Evolutionary conservation across 1,140 invertebrate genomes (phyloP), one percentile per base, ranked within the genome.

Genomic region (Calephelis nemesis): DNA sequence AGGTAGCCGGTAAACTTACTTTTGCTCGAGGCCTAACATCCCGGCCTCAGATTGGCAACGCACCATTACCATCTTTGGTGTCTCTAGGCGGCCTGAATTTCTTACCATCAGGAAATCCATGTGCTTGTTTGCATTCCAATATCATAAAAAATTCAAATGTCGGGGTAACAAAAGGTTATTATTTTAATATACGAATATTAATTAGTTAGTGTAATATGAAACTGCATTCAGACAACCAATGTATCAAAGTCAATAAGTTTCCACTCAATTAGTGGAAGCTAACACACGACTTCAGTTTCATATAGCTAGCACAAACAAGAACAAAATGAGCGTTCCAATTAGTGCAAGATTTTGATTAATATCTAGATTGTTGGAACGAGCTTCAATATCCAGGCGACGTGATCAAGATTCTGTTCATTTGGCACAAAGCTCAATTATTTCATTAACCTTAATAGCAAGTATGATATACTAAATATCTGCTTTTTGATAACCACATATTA

Each of bases 241-340:
- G 10, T 54, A 54, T 54, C 52, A 54, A 54, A 30, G 52, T 54
- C 19, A 13, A 13, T 54, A 54, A 12, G 54, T 58, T 58, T 19
- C 54, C 30, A 39, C 30, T 58, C 54, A 58, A 58, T 58, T 58
- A 58, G 54, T 39, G 12, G 10, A 12, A 12, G 54, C 7, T 39
- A 58, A 58, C 54, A 58, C 54, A 66, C 47, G 40, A 58, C 2
- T 58, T 47, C 15, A 15, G 19, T 19, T 30, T 48, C 47, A 64
- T 45, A 40, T 42, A 15, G 64, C 65, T 67, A 42, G 40, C 50
- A 54, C 65, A 58, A 67, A 64, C 63, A 60, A 64, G 65, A 73
- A 81, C 75, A 76, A 79, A 86, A 80, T 72, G 83, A 84, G 80
- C 79, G 79, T 82, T 87, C 83, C 86, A 88, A 88, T 88, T 87